Base-by-base conservation (phyloP, 2,888 invertebrate genomes). In the Drosophila mulleri region DNA sequence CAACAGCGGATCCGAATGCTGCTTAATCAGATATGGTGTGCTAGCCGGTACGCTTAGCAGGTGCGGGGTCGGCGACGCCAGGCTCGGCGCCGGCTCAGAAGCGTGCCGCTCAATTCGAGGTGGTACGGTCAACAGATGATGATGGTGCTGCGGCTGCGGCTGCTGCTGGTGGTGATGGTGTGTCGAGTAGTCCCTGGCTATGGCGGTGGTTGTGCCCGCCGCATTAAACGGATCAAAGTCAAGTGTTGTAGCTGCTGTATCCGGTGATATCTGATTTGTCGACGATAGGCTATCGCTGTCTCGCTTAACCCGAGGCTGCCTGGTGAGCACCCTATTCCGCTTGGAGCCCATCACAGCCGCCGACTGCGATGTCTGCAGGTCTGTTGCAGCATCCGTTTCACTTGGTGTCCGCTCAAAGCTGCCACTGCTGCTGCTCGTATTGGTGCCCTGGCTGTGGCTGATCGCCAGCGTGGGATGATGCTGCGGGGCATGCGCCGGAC, bases 291-390 rank as follows among this genome's bases (percentile, higher is more conserved):
- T 91, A 80, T 95, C 95, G 75, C 94, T 94, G 78, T 95, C 95
- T 58, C 95, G 94, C 90, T 96, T 96, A 64, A 96, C 94, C 52
- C 95, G 93, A 20, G 95, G 95, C 83, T 96, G 96, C 45, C 96
- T 94, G 92, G 95, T 95, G 52, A 96, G 92, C 67, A 95, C 94
- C 45, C 96, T 94, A 72, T 95, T 94, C 65, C 95, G 93, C 92
- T 95, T 95, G 16, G 94, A 94, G 50, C 94, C 95, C 93, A 94
- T 94, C 44, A 77, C 79, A 12, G 44, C 68, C 12, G 79, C 48
- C 11, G 82, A 65, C 56, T 74, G 79, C 18, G 79, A 26, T 6
- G 67, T 56, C 56, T 80, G 79, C 42, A 79, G 50, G 59, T 79
- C 79, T 9, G 80, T 68, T 9, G 66, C 57, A 20, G 54, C 54